Evolutionary conservation across 2,113 vertebrate genomes (phyloP).

Genomic region (Lota lota): DNA sequence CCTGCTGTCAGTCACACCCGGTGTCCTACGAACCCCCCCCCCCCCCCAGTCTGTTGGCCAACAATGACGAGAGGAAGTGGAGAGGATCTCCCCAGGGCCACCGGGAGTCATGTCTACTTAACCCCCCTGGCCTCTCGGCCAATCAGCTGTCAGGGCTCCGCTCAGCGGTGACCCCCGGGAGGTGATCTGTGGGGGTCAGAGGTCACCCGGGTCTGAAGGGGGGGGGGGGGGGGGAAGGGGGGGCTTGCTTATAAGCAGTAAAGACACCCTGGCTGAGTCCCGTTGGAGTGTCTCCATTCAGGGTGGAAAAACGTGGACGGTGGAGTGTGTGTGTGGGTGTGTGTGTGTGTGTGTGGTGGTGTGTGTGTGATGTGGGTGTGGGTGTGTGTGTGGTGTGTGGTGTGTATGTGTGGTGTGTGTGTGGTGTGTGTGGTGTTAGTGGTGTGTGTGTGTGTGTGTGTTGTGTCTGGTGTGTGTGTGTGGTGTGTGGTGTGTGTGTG

Average conservation of each 20-base stretch:
- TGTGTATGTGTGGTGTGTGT: too few relatives aligned
- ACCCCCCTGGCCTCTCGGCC: slow-evolving; percentile 64
- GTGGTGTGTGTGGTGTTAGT: not conserved
- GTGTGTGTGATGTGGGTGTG: not conserved
- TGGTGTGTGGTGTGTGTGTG: too few relatives aligned
- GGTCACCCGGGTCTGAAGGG: slow-evolving; percentile 58
- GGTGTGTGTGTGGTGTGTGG: not conserved
- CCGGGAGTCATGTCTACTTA: slow-evolving; percentile 76
- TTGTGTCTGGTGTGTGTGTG: too few relatives aligned
- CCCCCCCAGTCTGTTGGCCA: slow-evolving; percentile 43
- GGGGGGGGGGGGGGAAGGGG: slow-evolving; percentile 67
- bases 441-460: too few relatives aligned
- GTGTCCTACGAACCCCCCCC: slow-evolving; percentile 56
- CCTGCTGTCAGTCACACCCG: slow-evolving; percentile 32
- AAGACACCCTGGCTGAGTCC: slow-evolving; percentile 38
- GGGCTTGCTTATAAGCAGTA: slow-evolving; percentile 56
- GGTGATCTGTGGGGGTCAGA: slow-evolving; percentile 58
- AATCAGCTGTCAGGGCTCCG: slow-evolving; percentile 66
- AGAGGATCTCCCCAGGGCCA: slow-evolving; percentile 65
- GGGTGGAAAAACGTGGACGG: slow-evolving; percentile 5
- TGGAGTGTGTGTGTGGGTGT: slow-evolving; percentile 3
- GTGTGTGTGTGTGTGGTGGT: not conserved
- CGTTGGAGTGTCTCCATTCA: slow-evolving; percentile 40
- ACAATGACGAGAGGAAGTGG: slow-evolving; percentile 71
- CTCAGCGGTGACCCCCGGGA: slow-evolving; percentile 51